Conservation (phyloP, 92 coral and sea anemone species). For the Micromussa lordhowensis region DNA sequence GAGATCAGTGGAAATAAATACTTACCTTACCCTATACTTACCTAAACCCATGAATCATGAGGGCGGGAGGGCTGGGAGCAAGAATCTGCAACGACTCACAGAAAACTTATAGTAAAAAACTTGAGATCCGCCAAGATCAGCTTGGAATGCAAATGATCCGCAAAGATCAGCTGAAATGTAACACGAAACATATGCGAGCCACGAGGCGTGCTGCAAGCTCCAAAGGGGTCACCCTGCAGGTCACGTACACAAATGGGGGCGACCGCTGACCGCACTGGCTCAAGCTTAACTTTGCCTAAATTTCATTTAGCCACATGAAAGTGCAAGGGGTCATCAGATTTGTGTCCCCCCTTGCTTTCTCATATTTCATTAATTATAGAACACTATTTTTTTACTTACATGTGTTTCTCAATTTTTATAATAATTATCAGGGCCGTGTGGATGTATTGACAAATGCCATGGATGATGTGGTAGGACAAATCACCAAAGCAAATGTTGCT, state of each 20-base stretch:
- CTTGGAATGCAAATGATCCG: neutral
- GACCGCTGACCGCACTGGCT: neutral
- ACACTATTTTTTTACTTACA: too few relatives aligned
- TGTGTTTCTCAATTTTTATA: neutral
- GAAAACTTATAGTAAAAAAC: neutral
- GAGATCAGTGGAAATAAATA: too few relatives aligned
- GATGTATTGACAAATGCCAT: slow-evolving; percentile 88
- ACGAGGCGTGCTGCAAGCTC: neutral
- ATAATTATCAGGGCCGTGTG: slow-evolving; percentile 34
- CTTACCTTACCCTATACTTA: too few relatives aligned
- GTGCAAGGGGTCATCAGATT: too few relatives aligned
- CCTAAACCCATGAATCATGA: too few relatives aligned
- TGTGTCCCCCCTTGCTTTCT: too few relatives aligned
- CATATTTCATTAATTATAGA: too few relatives aligned
- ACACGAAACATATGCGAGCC: neutral
- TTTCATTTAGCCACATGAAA: neutral
- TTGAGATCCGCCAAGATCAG: too few relatives aligned
- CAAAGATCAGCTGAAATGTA: neutral
- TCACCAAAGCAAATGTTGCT: slow-evolving; percentile 95
- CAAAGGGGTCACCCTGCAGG: too few relatives aligned
- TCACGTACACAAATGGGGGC: neutral
- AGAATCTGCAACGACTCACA: neutral
- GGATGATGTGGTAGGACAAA: slow-evolving; percentile 90
- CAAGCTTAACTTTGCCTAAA: neutral
- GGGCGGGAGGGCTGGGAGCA: too few relatives aligned